Conservation (phyloP, 2,113 vertebrate species). For the Thomomys bottae region DNA sequence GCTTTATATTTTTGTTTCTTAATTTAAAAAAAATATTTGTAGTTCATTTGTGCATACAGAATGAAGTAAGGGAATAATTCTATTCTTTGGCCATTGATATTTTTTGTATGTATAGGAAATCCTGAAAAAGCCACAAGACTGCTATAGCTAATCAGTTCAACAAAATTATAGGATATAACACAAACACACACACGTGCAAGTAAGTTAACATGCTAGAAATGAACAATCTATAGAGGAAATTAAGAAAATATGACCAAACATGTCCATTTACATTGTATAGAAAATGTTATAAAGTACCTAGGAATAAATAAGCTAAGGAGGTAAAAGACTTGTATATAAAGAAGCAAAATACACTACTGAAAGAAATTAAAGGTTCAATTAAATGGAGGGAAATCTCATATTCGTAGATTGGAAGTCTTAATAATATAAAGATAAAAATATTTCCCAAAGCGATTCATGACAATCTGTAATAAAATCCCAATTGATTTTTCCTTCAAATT, state of each 20-base stretch:
- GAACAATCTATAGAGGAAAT: slow-evolving; percentile 14
- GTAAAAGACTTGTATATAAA: background rate
- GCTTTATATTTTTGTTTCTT: background rate
- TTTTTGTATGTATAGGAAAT: background rate
- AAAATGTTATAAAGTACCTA: slow-evolving; percentile 18
- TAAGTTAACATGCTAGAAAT: background rate
- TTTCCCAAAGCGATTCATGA: background rate
- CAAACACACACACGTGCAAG: background rate
- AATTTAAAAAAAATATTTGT: background rate
- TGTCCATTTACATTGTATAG: background rate
- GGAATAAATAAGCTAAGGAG: background rate
- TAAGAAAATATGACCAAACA: background rate
- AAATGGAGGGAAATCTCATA: background rate
- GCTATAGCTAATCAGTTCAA: background rate
- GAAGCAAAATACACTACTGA: background rate
- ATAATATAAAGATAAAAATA: background rate
- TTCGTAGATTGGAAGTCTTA: background rate
- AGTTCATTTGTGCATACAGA: background rate
- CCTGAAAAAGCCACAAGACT: background rate
- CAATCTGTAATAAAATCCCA: background rate
- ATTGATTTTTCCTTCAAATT: background rate
- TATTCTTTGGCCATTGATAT: background rate
- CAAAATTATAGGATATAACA: background rate
- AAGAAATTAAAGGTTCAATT: background rate
- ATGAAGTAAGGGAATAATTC: background rate